Base-by-base conservation (phyloP, 1,140 invertebrate genomes). In the Aporrectodea caliginosa region DNA sequence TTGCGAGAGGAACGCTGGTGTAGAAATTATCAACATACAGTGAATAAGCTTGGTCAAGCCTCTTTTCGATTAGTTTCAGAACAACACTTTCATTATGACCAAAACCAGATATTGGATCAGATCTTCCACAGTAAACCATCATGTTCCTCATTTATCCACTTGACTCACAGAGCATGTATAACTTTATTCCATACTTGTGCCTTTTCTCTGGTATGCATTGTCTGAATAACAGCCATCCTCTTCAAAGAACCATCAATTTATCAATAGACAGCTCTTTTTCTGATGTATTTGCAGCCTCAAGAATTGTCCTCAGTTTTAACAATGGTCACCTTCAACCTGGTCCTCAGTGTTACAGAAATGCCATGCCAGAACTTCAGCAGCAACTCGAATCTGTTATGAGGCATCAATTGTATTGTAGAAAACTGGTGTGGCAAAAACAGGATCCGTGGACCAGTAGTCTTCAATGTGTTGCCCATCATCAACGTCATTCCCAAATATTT, bases 171-270 rank as follows among this genome's bases (percentile, higher is more conserved):
- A 75, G 73, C 33, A 31, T 33, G 27, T 75, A 75, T 16, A 77
- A 43, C 58, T 77, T 77, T 14, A 77, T 32, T 27, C 75, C 75
- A 58, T 77, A 77, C 43, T 77, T 77, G 31, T 77, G 75, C 43
- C 43, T 77, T 31, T 77, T 77, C n/a, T 58, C 43, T 43, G 34
- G 34, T 1, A 77, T 77, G 27, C 43, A 77, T 27, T 77, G 75
- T 27, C 75, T 77, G 75, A 77, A n/a, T n/a, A n/a, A 77, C 32
- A 77, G 14, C 14, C 75, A 1, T 16, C 32, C 75, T 69, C 75
- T 22, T 35, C 75, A 77, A 27, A 77, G 35, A 77, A 77, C 75
- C 75, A 77, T 77, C 6, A 35, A 77, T 32, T 77, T 6, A 31
- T 77, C 75, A 35, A 77, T 43, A 2, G 33, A 68, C 27, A 77